Percentiles rank a stretch among this genome's conserved stretches.
Conservation (phyloP, 2,888 invertebrate genomes). For the Cosmia trapezina region DNA sequence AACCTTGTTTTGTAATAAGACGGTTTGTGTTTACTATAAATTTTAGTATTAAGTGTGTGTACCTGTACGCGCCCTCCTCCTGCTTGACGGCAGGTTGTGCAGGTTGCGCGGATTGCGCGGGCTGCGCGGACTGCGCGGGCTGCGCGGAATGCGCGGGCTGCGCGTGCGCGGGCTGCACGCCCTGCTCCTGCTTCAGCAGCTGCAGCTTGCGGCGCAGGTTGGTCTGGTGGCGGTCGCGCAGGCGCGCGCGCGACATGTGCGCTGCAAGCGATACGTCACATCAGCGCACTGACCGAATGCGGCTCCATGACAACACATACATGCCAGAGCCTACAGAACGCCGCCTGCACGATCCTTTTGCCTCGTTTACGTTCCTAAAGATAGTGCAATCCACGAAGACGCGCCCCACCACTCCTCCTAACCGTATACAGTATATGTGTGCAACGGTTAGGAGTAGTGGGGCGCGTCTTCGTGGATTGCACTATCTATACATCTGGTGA, state of each 20-base stretch:
- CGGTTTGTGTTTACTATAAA: too few species aligned
- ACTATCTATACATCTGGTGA: too few species aligned
- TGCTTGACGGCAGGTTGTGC: neutral
- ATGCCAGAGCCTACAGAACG: too few species aligned
- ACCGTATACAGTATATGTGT: too few species aligned
- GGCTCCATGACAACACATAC: neutral
- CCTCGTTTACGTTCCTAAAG: too few species aligned
- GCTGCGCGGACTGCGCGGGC: constrained; percentile 4
- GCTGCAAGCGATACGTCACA: constrained; percentile 88
- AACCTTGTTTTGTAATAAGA: too few species aligned
- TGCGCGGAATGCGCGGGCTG: neutral
- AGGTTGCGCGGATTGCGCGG: too few species aligned
- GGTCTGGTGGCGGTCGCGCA: constrained; percentile 97
- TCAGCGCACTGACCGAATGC: neutral
- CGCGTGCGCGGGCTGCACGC: neutral
- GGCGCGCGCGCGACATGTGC: constrained; percentile 97
- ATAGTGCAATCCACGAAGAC: too few species aligned
- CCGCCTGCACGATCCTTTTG: too few species aligned
- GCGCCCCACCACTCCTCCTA: too few species aligned
- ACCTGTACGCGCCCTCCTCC: neutral
- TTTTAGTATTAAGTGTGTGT: neutral
- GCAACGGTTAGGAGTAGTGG: too few species aligned
- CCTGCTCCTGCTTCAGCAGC: constrained; percentile 96
- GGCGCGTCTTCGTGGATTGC: too few species aligned
- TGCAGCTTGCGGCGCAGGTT: constrained; percentile 96